Percentiles rank a stretch among this genome's conserved stretches.
phyloP scores from a whole-genome alignment of 2,888 invertebrate genomes.

The Spilarctia lutea region DNA sequence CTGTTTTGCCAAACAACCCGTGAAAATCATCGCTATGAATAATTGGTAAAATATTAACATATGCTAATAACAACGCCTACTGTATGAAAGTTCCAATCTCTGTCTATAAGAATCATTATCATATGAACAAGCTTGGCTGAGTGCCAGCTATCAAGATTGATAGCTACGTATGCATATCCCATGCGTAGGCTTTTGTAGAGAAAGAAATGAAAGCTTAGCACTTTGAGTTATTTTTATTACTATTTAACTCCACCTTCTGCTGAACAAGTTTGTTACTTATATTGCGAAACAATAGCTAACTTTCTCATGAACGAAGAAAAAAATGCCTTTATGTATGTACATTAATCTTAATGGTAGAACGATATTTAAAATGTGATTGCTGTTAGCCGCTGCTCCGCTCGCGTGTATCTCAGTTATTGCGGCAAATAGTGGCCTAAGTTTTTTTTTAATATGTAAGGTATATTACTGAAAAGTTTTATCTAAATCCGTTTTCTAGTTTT shows the following conservation, averaged over 20 bases:
- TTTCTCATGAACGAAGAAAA: background rate
- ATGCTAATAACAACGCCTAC: slow-evolving; percentile 9
- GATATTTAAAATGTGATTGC: too few relatives aligned
- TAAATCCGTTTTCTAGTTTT: too few relatives aligned
- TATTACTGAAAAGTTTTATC: too few relatives aligned
- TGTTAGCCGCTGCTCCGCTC: too few relatives aligned
- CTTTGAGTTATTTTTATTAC: slow-evolving; percentile 9
- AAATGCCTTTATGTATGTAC: background rate
- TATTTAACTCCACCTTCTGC: background rate
- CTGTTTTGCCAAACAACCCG: slow-evolving; percentile 2
- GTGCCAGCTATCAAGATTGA: slow-evolving; percentile 42
- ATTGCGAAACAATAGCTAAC: background rate
- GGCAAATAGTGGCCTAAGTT: too few relatives aligned
- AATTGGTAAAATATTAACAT: slow-evolving; percentile 6
- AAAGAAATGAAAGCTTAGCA: background rate
- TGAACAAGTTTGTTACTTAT: background rate
- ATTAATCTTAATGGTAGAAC: too few relatives aligned
- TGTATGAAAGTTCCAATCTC: slow-evolving; percentile 10
- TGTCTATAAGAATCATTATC: slow-evolving; percentile 45
- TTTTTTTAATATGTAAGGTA: too few relatives aligned
- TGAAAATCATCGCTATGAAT: slow-evolving; percentile 1
- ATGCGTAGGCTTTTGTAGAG: slow-evolving; percentile 7
- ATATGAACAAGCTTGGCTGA: slow-evolving; percentile 45
- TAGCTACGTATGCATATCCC: slow-evolving; percentile 29
- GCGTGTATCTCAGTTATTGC: too few relatives aligned